These are phyloP conservation scores for Parapristionchus giblindavisi DNA, from an alignment of 2,888 invertebrate genomes.

Conservation along the genomic window DNA sequence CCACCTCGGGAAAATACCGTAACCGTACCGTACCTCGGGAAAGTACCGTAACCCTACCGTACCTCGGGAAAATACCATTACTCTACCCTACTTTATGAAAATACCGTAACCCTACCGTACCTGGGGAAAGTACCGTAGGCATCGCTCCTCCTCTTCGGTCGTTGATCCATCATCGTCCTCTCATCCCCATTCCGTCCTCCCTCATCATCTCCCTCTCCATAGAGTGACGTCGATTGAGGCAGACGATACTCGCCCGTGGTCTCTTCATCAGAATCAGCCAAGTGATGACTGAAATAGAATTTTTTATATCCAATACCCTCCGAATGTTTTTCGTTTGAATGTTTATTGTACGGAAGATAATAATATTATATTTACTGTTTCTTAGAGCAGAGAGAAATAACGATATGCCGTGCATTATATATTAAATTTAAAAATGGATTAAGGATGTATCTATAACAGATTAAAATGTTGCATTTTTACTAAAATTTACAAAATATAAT, in stretches of 20 bases:
- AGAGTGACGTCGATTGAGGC: conserved; percentile 60
- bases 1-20: too few species aligned
- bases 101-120: too few species aligned
- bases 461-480: too few species aligned
- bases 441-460: too few species aligned
- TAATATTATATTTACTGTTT: not conserved
- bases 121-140: conserved; percentile 19
- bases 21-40: too few species aligned
- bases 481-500: too few species aligned
- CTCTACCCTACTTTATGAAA: too few species aligned
- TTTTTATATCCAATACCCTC: too few species aligned
- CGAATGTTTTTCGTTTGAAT: too few species aligned
- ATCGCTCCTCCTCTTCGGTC: not conserved
- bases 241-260: conserved; percentile 63
- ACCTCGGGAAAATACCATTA: not conserved
- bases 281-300: conserved; percentile 47
- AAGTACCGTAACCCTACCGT: too few species aligned
- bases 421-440: not conserved
- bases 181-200: not conserved
- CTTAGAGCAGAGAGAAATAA: not conserved
- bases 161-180: not conserved
- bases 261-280: conserved; percentile 58
- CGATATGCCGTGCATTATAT: not conserved
- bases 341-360: not conserved
- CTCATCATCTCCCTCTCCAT: conserved; percentile 54